Percentiles rank a stretch among this genome's conserved stretches.
These are phyloP conservation scores for Hystrix cristata DNA, from an alignment of 2,113 vertebrate genomes.

Conservation along the genomic window DNA sequence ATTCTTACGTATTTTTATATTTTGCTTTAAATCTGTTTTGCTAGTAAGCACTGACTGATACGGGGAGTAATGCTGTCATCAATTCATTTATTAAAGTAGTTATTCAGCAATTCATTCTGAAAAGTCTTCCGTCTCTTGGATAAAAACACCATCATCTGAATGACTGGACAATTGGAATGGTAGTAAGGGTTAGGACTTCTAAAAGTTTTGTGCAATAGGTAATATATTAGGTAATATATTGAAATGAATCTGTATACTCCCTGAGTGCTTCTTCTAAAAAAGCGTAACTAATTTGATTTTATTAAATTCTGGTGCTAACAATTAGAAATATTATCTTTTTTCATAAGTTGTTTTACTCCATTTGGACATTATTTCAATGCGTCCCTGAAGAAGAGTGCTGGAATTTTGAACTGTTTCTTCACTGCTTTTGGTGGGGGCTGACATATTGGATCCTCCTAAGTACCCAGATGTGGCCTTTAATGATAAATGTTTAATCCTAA, in stretches of 20 bases:
- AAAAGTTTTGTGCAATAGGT: not conserved
- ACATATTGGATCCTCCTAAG: not conserved
- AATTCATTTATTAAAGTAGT: constrained; percentile 23
- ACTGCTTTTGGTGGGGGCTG: not conserved
- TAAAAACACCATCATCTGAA: not conserved
- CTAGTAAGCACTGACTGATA: not conserved
- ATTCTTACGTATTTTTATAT: not conserved
- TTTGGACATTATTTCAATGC: not conserved
- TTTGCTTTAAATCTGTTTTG: not conserved
- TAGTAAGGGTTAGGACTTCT: not conserved
- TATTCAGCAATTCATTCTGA: not conserved
- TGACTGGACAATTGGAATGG: not conserved
- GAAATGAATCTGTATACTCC: not conserved
- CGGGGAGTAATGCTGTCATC: not conserved
- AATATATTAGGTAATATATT: not conserved
- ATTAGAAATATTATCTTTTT: not conserved
- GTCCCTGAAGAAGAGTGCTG: not conserved
- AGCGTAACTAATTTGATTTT: not conserved
- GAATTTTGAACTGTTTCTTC: fast-evolving
- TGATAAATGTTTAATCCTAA: not conserved
- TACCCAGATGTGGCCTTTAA: not conserved
- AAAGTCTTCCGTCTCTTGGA: not conserved
- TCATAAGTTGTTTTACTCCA: not conserved
- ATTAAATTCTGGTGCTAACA: constrained; percentile 11
- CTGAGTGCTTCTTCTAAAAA: not conserved